Percentiles rank a stretch among this genome's conserved stretches.
Evolutionary conservation across 2,797 vertebrate species (phyloP).

Genomic region (Leucoraja ocellata): DNA sequence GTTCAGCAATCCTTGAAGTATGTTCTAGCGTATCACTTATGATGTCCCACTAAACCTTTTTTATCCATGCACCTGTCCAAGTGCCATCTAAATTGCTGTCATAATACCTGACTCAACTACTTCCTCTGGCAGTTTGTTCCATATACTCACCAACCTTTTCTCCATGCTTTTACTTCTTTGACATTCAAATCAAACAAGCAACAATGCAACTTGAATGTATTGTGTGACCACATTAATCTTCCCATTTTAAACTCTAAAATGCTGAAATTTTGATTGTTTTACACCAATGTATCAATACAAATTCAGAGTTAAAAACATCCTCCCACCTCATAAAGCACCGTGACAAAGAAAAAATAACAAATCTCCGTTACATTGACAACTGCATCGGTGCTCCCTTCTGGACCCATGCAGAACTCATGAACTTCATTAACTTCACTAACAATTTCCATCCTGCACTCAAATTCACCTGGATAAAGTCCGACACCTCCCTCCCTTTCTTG

Average conservation of each 20-base stretch:
- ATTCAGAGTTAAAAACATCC: neutral
- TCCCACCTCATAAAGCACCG: neutral
- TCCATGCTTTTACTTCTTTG: neutral
- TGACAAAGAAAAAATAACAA: neutral
- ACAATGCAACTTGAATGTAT: neutral
- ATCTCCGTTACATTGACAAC: too few species aligned
- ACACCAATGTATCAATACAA: neutral
- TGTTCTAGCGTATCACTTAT: neutral
- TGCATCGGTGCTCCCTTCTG: too few species aligned
- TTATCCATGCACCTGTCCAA: neutral
- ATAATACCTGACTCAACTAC: too few species aligned
- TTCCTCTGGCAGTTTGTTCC: too few species aligned
- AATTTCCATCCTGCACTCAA: too few species aligned
- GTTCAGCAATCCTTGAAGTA: neutral
- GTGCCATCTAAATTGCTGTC: too few species aligned
- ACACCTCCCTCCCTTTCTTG: too few species aligned
- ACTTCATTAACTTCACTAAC: too few species aligned
- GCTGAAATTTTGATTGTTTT: neutral
- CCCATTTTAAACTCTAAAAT: neutral
- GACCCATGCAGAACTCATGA: too few species aligned
- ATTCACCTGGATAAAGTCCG: too few species aligned
- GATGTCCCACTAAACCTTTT: neutral
- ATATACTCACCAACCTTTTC: neutral
- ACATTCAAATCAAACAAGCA: neutral
- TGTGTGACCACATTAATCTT: neutral